Conservation (phyloP, 2,888 invertebrate species). For the Pristionchus mayeri region DNA sequence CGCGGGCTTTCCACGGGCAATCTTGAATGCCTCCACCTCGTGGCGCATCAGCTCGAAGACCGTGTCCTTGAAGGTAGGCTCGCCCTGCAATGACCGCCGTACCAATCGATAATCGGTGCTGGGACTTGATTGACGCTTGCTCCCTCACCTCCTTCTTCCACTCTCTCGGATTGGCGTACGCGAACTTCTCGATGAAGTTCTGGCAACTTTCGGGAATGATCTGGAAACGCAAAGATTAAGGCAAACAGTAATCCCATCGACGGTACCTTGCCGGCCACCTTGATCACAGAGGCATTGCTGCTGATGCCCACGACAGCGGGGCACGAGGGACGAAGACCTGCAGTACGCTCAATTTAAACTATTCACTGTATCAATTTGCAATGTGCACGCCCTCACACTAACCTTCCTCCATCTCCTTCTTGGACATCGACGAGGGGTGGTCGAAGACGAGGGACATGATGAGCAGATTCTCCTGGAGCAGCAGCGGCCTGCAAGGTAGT, state of each 20-base stretch:
- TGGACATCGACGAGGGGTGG: constrained; percentile 13
- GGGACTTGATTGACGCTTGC: neutral
- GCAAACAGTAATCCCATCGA: too few species aligned
- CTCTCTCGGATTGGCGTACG: constrained; percentile 39
- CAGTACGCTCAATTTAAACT: neutral
- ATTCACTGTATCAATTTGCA: neutral
- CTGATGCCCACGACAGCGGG: constrained; percentile 26
- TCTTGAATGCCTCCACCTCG: constrained; percentile 24
- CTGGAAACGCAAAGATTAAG: neutral
- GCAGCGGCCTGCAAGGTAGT: constrained; percentile 1
- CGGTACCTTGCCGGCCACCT: neutral
- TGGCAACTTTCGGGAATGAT: neutral
- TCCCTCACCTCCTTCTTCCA: constrained; percentile 39
- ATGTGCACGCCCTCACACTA: neutral
- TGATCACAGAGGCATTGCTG: neutral
- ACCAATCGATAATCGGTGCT: neutral
- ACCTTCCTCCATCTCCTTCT: constrained; percentile 37
- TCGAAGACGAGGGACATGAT: constrained; percentile 42
- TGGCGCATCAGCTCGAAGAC: neutral
- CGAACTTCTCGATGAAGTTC: constrained; percentile 34
- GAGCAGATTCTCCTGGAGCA: neutral
- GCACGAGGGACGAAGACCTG: constrained; percentile 10
- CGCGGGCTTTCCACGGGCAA: neutral
- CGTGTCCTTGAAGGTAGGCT: constrained; percentile 14
- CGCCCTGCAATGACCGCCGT: neutral